Evolutionary conservation across 2,113 vertebrate species (phyloP).

Genomic region (Delphinapterus leucas): DNA sequence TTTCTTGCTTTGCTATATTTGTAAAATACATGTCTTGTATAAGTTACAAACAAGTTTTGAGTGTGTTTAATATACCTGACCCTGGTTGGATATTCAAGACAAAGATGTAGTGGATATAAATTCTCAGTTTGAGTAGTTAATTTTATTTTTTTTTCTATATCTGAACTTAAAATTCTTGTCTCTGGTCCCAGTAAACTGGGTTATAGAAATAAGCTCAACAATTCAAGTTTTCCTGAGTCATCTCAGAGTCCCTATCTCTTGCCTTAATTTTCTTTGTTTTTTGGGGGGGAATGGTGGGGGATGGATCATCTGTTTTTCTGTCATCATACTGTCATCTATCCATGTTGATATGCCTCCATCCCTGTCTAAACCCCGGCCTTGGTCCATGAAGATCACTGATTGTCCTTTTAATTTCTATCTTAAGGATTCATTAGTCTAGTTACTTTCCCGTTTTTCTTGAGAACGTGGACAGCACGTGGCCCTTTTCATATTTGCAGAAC

Average conservation of each 20-base stretch:
- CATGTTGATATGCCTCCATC: background rate
- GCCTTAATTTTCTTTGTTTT: background rate
- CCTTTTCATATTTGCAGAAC: background rate
- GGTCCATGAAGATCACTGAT: background rate
- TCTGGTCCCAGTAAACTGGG: background rate
- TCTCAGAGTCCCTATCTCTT: background rate
- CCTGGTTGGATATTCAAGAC: background rate
- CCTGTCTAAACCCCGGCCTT: background rate
- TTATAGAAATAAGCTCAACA: background rate
- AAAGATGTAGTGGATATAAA: background rate
- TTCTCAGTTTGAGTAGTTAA: background rate
- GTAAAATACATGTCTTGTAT: background rate
- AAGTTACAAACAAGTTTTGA: background rate
- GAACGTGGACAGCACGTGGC: background rate
- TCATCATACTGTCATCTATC: background rate
- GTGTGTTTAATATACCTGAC: background rate
- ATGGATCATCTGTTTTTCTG: background rate
- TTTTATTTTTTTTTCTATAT: background rate
- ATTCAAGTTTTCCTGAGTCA: background rate
- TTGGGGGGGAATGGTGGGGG: no score
- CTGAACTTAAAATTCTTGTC: constrained; percentile 25
- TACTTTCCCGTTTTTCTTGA: constrained; percentile 2
- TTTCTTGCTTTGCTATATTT: background rate
- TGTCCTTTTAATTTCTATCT: background rate
- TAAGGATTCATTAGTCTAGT: background rate